Conservation (phyloP, 2,113 vertebrate genomes). For the Glaucidium brasilianum region DNA sequence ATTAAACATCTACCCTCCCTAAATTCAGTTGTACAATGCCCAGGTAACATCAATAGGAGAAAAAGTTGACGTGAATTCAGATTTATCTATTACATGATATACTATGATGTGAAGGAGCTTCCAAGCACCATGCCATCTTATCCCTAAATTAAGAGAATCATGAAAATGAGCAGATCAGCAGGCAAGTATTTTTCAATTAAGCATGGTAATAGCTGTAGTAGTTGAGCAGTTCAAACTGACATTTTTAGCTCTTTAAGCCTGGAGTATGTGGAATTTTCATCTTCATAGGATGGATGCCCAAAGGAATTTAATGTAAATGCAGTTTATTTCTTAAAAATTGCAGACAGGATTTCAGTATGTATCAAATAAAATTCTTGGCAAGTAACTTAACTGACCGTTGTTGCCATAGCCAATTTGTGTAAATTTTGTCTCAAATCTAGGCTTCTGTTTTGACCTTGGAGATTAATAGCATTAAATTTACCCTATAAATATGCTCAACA, state of each 20-base stretch:
- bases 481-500: not conserved
- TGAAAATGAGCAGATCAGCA: not conserved
- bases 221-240: not conserved
- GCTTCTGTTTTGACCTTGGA: slow-evolving; percentile 25
- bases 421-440: slow-evolving; percentile 23
- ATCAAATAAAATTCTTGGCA: slow-evolving; percentile 28
- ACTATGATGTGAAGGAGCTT: not conserved
- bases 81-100: not conserved
- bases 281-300: not conserved
- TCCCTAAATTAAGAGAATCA: not conserved
- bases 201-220: not conserved
- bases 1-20: not conserved
- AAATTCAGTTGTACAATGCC: not conserved
- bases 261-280: not conserved
- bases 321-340: slow-evolving; percentile 24
- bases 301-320: not conserved
- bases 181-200: not conserved
- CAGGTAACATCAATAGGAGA: not conserved
- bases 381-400: not conserved
- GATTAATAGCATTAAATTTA: slow-evolving; percentile 1
- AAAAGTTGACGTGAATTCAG: not conserved
- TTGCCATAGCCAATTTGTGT: not conserved
- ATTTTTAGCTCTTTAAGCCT: not conserved
- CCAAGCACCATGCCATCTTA: not conserved
- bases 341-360: not conserved